A percentile compares a stretch with the other conserved stretches of the same genome.
phyloP scores from a whole-genome alignment of 1,140 invertebrate species.

The Drosophila asahinai region DNA sequence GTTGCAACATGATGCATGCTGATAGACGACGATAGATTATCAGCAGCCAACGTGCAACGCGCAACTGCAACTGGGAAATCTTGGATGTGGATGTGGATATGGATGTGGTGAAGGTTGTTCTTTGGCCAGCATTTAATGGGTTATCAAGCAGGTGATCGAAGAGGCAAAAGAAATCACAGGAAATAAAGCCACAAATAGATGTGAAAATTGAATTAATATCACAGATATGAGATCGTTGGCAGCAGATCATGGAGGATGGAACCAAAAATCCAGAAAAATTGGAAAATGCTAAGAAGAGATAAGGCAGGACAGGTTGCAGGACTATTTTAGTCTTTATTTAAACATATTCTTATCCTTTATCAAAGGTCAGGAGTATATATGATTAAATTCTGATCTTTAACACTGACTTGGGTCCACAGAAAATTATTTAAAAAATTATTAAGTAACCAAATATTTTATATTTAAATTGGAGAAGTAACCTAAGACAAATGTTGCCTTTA shows the following conservation, averaged over 20 bases:
- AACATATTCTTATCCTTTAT: too few relatives aligned
- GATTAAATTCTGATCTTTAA: too few relatives aligned
- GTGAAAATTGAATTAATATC: not conserved
- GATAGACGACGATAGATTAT: slow-evolving; percentile 82
- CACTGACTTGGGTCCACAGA: too few relatives aligned
- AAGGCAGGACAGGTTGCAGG: too few relatives aligned
- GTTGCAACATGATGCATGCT: slow-evolving; percentile 75
- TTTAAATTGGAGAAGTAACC: too few relatives aligned
- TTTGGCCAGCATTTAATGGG: slow-evolving; percentile 43
- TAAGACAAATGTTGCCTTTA: not conserved
- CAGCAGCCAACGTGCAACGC: slow-evolving; percentile 37
- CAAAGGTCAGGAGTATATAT: too few relatives aligned
- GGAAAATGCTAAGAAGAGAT: not conserved
- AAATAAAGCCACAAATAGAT: slow-evolving; percentile 28
- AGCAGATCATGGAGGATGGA: too few relatives aligned
- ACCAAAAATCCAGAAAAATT: not conserved
- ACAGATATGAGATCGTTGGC: not conserved
- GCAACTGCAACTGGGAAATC: slow-evolving; percentile 26
- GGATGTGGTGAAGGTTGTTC: slow-evolving; percentile 42
- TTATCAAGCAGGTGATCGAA: slow-evolving; percentile 41
- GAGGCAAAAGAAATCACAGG: slow-evolving; percentile 17
- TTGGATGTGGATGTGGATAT: not conserved
- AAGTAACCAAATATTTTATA: too few relatives aligned
- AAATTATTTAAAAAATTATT: too few relatives aligned
- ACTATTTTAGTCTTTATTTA: too few relatives aligned